Evolutionary conservation across 1,140 invertebrate genomes (phyloP), one percentile per base, ranked within the genome.

Genomic region (Drosophila nikananu): DNA sequence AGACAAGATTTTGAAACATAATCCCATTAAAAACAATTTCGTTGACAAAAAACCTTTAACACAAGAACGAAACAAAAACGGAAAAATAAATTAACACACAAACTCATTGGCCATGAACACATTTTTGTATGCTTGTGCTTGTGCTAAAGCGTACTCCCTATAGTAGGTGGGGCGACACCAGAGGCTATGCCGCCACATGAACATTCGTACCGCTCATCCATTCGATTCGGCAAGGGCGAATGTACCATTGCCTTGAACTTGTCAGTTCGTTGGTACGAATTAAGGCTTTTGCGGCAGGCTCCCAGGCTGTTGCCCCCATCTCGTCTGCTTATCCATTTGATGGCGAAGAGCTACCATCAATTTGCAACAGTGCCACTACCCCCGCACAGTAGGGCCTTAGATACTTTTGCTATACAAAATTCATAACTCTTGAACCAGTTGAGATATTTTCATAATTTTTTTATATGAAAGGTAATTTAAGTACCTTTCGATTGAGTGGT

Each of bases 201-300:
- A 62, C 72, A 35, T 58, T 65, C 44, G 44, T 48, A 58, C 23
- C 39, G 46, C n/a, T 21, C 70, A 65, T 41, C 58, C n/a, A 35
- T 51, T 23, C 44, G 13, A 48, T 41, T 44, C 54, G n/a, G 10
- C 55, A n/a, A n/a, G n/a, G 27, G 62, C 59, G 52, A n/a, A 55
- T 68, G 64, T 68, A 77, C 54, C 66, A 30, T 30, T 81, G 79
- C 82, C 72, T 87, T 82, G 68, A 73, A 86, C 83, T 86, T 82
- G 82, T 75, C 75, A 75, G 78, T 75, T 79, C 46, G 78, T 68
- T 68, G 70, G 62, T 72, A 60, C 73, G 55, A 80, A 80, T 60
- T 77, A 77, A 71, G 49, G 73, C 48, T 62, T 52, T 51, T 58
- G 63, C 32, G 57, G 60, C 61, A 39, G 41, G 23, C 70, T 66